These are phyloP conservation scores for Silurus glanis DNA, from an alignment of 2,113 vertebrate species.

Conservation along the genomic window DNA sequence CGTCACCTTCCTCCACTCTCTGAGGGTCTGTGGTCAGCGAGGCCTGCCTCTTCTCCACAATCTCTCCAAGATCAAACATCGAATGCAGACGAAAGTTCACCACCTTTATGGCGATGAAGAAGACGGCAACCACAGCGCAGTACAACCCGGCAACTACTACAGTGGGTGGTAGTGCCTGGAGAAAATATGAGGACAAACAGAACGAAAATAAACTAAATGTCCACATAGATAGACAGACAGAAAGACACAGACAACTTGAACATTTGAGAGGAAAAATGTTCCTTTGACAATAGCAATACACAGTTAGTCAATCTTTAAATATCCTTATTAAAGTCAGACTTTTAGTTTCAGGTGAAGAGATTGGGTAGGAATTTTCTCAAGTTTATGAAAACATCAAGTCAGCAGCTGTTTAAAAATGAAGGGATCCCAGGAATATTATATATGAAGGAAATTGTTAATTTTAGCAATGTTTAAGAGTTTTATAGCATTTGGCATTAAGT, in stretches of 20 bases:
- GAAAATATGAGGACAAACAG: constrained; percentile 10
- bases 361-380: neutral
- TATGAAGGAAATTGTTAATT: too few species aligned
- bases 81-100: constrained; percentile 86
- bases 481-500: neutral
- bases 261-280: neutral
- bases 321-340: neutral
- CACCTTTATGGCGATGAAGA: constrained; percentile 84
- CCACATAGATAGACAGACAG: too few species aligned
- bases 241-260: too few species aligned
- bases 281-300: neutral
- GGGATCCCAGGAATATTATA: neutral
- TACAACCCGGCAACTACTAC: constrained; percentile 80
- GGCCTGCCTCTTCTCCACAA: constrained; percentile 84
- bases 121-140: constrained; percentile 81
- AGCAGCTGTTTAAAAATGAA: neutral
- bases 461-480: neutral
- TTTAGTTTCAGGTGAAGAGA: neutral
- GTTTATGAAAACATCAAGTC: neutral
- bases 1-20: constrained; percentile 74
- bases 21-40: constrained; percentile 72
- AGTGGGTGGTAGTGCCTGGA: constrained; percentile 83
- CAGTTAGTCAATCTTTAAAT: neutral
- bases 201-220: neutral
- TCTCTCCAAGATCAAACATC: constrained; percentile 90